phyloP scores from a whole-genome alignment of 2,797 vertebrate genomes.

The Macropus fuliginosus region DNA sequence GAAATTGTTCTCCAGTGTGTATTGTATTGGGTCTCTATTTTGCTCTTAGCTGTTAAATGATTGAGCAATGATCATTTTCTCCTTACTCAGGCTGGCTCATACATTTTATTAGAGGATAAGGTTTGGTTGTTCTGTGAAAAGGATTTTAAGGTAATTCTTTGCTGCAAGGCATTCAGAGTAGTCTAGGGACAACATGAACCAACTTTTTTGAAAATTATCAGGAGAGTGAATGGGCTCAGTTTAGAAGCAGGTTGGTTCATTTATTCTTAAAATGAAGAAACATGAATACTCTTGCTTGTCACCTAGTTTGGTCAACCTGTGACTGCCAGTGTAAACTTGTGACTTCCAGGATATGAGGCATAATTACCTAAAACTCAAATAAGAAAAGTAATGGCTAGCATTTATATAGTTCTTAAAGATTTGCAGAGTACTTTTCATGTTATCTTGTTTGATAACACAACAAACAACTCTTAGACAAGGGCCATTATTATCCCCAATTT shows the following conservation, averaged over 20 bases:
- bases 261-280: slow-evolving; percentile 5
- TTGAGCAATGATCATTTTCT: not conserved
- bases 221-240: not conserved
- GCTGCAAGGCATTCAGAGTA: not conserved
- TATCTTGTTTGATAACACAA: not conserved
- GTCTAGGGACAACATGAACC: not conserved
- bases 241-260: not conserved
- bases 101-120: not conserved
- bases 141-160: slow-evolving; percentile 17
- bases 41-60: not conserved
- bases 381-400: not conserved
- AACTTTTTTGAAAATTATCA: not conserved
- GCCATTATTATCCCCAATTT: not conserved
- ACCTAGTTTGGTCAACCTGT: not conserved
- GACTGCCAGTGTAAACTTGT: not conserved
- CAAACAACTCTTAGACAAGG: not conserved
- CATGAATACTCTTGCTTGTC: not conserved
- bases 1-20: not conserved
- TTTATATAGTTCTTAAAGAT: not conserved
- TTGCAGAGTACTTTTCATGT: not conserved
- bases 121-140: slow-evolving; percentile 3
- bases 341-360: not conserved
- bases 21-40: not conserved
- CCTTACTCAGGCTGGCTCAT: not conserved
- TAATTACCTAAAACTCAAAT: not conserved